phyloP scores from a whole-genome alignment of 2,888 invertebrate genomes.

The Brassicogethes aeneus region DNA sequence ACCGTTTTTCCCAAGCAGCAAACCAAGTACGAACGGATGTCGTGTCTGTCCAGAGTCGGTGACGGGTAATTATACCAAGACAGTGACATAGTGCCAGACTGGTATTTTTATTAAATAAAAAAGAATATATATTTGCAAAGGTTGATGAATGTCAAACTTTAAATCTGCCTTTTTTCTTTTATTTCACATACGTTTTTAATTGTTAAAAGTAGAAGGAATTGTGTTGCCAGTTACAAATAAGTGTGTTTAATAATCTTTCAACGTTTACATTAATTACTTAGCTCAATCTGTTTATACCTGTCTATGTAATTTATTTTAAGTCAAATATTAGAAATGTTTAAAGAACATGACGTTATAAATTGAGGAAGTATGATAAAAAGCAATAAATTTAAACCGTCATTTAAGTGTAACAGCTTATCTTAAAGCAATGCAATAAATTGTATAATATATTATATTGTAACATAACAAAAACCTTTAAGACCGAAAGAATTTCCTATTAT shows the following conservation, averaged over 20 bases:
- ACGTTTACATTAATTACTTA: background rate
- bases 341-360: too few relatives aligned
- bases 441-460: too few relatives aligned
- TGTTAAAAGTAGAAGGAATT: too few relatives aligned
- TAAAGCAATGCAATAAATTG: too few relatives aligned
- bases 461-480: too few relatives aligned
- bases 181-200: background rate
- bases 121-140: background rate
- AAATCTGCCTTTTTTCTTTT: background rate
- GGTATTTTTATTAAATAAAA: conserved; percentile 25
- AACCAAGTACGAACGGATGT: conserved; percentile 35
- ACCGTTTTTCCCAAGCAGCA: conserved; percentile 36
- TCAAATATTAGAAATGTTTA: background rate
- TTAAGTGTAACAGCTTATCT: too few relatives aligned
- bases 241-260: background rate
- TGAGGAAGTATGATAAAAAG: too few relatives aligned
- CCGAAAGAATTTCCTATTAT: too few relatives aligned
- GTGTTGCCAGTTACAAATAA: too few relatives aligned
- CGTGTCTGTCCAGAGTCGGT: conserved; percentile 37
- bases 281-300: background rate
- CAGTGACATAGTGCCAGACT: conserved; percentile 41
- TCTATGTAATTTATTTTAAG: background rate
- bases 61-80: conserved; percentile 42
- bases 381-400: too few relatives aligned
- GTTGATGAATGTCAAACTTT: too few relatives aligned